Percentiles rank a stretch among this genome's conserved stretches.
Conservation (phyloP, 1,140 invertebrate genomes). For the Oryctes rhinoceros region DNA sequence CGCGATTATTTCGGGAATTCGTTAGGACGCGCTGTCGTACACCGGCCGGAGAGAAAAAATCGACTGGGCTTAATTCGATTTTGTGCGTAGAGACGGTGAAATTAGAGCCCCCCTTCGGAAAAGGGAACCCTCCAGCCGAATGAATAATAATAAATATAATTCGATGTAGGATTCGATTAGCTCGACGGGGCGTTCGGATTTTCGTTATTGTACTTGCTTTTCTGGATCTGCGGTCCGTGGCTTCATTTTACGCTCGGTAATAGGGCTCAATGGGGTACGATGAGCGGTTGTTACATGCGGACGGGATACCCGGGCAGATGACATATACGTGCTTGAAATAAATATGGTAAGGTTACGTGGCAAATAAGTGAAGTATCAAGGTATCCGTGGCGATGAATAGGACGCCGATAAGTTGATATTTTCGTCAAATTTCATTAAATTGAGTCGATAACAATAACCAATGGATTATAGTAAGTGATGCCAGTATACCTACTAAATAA, state of each 20-base stretch:
- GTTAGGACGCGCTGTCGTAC: not conserved
- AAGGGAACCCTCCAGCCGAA: not conserved
- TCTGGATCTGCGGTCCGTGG: not conserved
- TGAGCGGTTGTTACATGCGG: not conserved
- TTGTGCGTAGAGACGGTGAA: constrained; percentile 33
- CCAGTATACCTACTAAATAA: too few species aligned
- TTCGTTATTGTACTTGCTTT: constrained; percentile 32
- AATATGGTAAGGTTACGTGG: not conserved
- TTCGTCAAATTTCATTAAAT: too few species aligned
- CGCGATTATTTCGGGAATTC: constrained; percentile 26
- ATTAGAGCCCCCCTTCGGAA: not conserved
- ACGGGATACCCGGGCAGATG: not conserved
- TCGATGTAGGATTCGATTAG: constrained; percentile 37
- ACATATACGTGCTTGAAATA: not conserved
- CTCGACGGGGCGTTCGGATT: constrained; percentile 13
- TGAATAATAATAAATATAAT: constrained; percentile 38
- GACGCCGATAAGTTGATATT: too few species aligned
- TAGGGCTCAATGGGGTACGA: constrained; percentile 21
- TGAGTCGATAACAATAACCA: too few species aligned
- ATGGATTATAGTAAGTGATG: too few species aligned
- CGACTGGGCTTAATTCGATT: constrained; percentile 25
- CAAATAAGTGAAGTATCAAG: not conserved
- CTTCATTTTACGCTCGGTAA: constrained; percentile 30
- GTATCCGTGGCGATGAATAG: too few species aligned
- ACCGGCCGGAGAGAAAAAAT: not conserved